Evolutionary conservation across 2,113 vertebrate species (phyloP).

Genomic region (Dromaius novaehollandiae): DNA sequence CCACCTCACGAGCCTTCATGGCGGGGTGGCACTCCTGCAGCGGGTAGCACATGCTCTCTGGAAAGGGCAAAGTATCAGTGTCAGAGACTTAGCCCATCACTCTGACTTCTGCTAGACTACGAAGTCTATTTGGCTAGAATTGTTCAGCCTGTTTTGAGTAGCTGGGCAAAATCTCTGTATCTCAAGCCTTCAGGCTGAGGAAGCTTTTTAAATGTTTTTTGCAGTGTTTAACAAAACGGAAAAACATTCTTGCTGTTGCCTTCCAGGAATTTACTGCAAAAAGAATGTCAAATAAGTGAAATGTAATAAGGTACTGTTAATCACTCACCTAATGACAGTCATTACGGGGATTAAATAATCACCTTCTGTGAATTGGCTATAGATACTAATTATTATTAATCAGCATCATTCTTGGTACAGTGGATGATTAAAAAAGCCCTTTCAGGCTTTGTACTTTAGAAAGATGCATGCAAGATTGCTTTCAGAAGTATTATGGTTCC

Average conservation of each 20-base stretch:
- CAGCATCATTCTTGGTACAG: neutral
- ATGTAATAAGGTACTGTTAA: neutral
- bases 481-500: neutral
- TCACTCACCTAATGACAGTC: neutral
- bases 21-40: no score
- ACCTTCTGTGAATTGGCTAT: neutral
- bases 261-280: neutral
- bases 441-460: neutral
- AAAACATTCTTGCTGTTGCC: neutral
- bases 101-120: neutral
- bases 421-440: neutral
- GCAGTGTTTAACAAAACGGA: neutral
- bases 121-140: neutral
- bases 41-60: neutral
- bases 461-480: neutral
- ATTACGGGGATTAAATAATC: neutral
- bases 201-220: neutral
- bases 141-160: neutral
- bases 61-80: neutral
- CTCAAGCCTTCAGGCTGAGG: neutral
- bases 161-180: neutral
- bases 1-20: no score
- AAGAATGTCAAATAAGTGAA: neutral
- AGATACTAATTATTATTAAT: constrained; percentile 22
- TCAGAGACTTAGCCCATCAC: neutral